Evolutionary conservation across 1,140 invertebrate genomes (phyloP).

Genomic region (Anadara kagoshimensis): DNA sequence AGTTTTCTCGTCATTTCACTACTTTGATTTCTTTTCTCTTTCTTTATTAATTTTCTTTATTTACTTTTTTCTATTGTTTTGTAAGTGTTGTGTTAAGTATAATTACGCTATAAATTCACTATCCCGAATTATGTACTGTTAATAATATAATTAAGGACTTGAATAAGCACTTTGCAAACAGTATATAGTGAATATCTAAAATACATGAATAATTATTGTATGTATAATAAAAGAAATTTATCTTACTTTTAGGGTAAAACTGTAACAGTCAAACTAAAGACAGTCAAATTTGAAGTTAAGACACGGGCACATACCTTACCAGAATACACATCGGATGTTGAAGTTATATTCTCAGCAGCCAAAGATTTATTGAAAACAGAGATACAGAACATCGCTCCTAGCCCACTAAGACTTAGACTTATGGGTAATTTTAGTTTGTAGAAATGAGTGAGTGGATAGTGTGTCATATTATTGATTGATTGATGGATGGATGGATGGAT

Average conservation of each 20-base stretch:
- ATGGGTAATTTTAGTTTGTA: constrained; percentile 69
- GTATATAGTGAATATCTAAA: too few species aligned
- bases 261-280: constrained; percentile 78
- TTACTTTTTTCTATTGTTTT: too few species aligned
- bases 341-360: constrained; percentile 72
- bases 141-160: too few species aligned
- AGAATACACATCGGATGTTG: constrained; percentile 68
- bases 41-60: too few species aligned
- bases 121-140: too few species aligned
- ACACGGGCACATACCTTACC: constrained; percentile 72
- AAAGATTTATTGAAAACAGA: constrained; percentile 72
- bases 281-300: constrained; percentile 74
- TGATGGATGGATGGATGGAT: not conserved
- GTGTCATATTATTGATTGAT: not conserved
- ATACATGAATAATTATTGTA: too few species aligned
- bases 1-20: too few species aligned
- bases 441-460: not conserved
- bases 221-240: too few species aligned
- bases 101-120: too few species aligned
- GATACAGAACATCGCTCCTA: constrained; percentile 60
- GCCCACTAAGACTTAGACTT: constrained; percentile 72
- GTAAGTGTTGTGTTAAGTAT: too few species aligned
- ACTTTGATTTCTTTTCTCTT: too few species aligned
- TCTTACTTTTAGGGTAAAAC: constrained; percentile 70
- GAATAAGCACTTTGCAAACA: too few species aligned